Base-by-base conservation (phyloP, 2,888 invertebrate genomes). In the Nezara viridula region DNA sequence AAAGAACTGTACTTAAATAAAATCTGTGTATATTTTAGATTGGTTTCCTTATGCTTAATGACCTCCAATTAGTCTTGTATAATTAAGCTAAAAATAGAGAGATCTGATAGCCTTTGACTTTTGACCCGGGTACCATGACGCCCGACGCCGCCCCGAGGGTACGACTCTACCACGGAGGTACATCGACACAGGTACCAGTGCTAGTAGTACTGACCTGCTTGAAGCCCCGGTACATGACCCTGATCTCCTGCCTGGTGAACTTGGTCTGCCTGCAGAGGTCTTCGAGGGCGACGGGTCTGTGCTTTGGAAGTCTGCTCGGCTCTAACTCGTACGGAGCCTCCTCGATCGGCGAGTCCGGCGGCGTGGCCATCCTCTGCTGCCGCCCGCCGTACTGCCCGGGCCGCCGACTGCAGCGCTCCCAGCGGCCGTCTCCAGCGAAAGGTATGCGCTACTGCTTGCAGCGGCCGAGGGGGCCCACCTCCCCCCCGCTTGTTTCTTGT, bases 171-270 rank as follows among this genome's bases (percentile, higher is more conserved):
- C n/a, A n/a, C n/a, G n/a, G 16, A 50, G 50, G 50, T 50, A 50
- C 50, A 50, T 16, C 52, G 10, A 27, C 27, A 55, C 5, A 40
- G 19, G 21, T 77, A 77, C 19, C 19, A 40, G 77, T 37, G 19
- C 37, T 21, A 12, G 27, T 7, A 16, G 14, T 40, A 77, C 77
- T 32, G 91, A 98, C 98, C 95, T 98, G 97, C 94, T 99, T 99
- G 93, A 99, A 99, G 91, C 98, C 98, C 92, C 98, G 94, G 93
- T 99, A 99, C 98, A 99, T 98, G 92, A 98, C 97, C 92, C 98
- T 95, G 91, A 99, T 98, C 94, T 99, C 99, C 93, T 97, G 97
- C 92, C 97, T 95, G 87, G 98, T 97, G 94, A 99, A 99, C 93
- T 98, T 98, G 89, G 98, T 98, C 93, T 97, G 97, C 92, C 97